These are phyloP conservation scores for Augochlora pura DNA, from an alignment of 1,140 invertebrate genomes.

Conservation along the genomic window DNA sequence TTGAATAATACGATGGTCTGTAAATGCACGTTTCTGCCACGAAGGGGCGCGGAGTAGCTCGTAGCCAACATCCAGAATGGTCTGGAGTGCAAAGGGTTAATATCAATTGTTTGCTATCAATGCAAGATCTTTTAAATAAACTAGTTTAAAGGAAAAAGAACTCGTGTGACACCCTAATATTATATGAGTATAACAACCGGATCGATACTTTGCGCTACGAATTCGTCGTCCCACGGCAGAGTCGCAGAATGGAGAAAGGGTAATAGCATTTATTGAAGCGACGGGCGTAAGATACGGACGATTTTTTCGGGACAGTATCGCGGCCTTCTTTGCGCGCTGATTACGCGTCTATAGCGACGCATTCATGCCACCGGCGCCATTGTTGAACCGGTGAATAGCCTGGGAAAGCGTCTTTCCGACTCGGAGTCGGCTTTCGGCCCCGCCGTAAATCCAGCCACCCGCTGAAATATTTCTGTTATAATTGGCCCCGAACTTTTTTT, in stretches of 20 bases:
- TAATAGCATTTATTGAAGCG: neutral
- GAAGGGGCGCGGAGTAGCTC: no score
- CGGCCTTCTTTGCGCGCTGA: conserved; percentile 28
- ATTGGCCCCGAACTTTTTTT: conserved; percentile 68
- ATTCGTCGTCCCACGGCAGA: no score
- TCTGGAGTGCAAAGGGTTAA: no score
- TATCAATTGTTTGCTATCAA: no score
- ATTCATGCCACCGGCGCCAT: conserved; percentile 32
- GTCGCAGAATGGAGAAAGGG: neutral
- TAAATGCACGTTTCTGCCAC: no score
- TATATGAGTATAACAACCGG: no score
- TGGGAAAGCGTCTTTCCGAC: neutral
- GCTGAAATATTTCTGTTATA: conserved; percentile 63
- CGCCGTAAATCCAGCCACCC: conserved; percentile 48
- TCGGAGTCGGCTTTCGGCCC: conserved; percentile 22
- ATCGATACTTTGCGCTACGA: no score
- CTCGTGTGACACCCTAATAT: no score
- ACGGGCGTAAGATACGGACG: neutral
- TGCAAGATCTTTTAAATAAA: no score
- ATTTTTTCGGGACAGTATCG: neutral
- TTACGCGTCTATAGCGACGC: neutral
- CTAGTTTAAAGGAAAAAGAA: no score
- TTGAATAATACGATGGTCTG: no score
- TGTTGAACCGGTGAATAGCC: conserved; percentile 44
- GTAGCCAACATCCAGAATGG: no score